phyloP scores from a whole-genome alignment of 2,797 vertebrate genomes.

The Anableps anableps region DNA sequence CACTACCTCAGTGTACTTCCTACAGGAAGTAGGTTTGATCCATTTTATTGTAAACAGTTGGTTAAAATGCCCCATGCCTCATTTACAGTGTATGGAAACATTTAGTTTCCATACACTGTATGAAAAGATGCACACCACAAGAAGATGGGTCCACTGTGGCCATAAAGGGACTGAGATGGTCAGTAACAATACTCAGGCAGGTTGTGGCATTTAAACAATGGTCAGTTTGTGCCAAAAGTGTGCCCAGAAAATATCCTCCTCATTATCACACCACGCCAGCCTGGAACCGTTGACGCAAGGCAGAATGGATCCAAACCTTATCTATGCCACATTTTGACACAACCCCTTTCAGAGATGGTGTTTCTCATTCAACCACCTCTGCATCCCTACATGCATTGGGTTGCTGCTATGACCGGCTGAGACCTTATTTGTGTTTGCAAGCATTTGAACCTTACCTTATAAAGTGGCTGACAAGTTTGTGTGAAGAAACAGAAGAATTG shows the following conservation, averaged over 20 bases:
- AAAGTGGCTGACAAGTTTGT: not conserved
- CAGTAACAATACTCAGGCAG: too few species aligned
- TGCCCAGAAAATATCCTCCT: too few species aligned
- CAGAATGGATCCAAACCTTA: too few species aligned
- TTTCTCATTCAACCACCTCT: not conserved
- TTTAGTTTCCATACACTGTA: too few species aligned
- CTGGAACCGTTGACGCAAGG: too few species aligned
- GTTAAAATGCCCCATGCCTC: not conserved
- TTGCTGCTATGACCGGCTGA: not conserved
- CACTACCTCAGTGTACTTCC: not conserved
- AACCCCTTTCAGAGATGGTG: not conserved
- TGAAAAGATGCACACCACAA: too few species aligned
- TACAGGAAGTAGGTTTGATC: constrained; percentile 1
- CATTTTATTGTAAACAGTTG: not conserved
- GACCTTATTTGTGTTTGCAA: not conserved
- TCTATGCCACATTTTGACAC: too few species aligned
- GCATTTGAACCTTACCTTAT: not conserved
- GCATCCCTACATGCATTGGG: not conserved
- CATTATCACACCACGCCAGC: too few species aligned
- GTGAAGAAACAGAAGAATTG: not conserved
- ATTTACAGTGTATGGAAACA: not conserved
- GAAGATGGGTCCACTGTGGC: too few species aligned
- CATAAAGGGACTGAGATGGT: too few species aligned
- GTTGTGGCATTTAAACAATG: too few species aligned
- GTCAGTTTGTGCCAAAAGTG: too few species aligned